Evolutionary conservation across 2,797 vertebrate species (phyloP).

Genomic region (Vireo griseus): DNA sequence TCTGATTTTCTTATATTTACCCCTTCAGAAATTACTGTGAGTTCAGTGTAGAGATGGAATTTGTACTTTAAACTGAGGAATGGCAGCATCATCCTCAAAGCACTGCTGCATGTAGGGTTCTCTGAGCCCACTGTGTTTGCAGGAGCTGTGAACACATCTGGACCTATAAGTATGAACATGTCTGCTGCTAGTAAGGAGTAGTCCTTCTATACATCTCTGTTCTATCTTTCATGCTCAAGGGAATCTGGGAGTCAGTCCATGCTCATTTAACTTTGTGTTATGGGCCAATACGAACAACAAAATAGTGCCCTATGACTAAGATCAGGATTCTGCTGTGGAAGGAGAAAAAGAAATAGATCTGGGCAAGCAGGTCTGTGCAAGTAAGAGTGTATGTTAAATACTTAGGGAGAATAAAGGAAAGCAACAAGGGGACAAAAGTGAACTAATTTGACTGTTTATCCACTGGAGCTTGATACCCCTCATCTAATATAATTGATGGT

Average conservation of each 20-base stretch:
- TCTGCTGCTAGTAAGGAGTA: background rate
- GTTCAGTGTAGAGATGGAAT: background rate
- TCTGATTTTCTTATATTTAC: background rate
- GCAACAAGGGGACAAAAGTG: background rate
- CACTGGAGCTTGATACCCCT: background rate
- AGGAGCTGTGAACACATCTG: background rate
- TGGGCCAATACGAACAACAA: background rate
- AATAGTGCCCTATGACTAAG: background rate
- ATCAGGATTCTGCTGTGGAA: background rate
- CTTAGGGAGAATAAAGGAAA: background rate
- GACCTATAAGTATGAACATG: rapidly evolving
- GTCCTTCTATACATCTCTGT: background rate
- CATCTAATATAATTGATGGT: background rate
- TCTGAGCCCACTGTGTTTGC: background rate
- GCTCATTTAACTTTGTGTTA: background rate
- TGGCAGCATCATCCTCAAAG: background rate
- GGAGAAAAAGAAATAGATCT: background rate
- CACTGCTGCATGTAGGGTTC: rapidly evolving
- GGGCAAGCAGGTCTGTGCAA: background rate
- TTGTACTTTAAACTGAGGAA: background rate
- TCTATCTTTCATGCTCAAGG: background rate
- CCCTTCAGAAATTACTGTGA: background rate
- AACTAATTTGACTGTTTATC: background rate
- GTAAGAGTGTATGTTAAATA: background rate
- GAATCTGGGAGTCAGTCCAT: background rate